Conservation (phyloP, 2,797 vertebrate species). For the Acrossocheilus wenchowensis region DNA sequence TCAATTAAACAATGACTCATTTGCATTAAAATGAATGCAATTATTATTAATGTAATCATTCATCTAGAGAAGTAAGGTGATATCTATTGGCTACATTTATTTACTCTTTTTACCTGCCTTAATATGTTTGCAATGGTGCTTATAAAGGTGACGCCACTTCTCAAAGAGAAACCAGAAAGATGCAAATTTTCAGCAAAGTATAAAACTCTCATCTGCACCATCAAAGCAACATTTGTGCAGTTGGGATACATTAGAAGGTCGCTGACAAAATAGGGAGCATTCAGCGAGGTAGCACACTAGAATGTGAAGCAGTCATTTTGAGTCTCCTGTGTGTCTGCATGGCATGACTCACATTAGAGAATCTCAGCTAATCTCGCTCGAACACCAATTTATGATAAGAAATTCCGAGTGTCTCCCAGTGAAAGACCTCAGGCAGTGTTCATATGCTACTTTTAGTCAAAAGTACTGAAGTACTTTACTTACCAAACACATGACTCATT, state of each 20-base stretch:
- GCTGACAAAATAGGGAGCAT: not conserved
- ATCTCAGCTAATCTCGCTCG: constrained; percentile 36
- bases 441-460: constrained; percentile 36
- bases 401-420: constrained; percentile 28
- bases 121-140: not conserved
- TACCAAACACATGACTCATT: constrained; percentile 45
- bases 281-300: not conserved
- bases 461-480: constrained; percentile 15
- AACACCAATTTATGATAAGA: constrained; percentile 40
- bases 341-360: constrained; percentile 16
- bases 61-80: not conserved
- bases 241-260: not conserved
- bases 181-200: not conserved
- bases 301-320: not conserved
- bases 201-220: not conserved
- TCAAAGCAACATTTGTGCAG: not conserved
- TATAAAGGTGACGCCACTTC: not conserved
- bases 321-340: not conserved
- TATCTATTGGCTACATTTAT: not conserved
- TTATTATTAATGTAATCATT: not conserved
- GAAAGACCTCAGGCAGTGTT: constrained; percentile 41
- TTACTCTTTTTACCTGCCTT: not conserved
- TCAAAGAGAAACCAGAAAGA: not conserved
- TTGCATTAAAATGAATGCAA: not conserved
- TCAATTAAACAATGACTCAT: not conserved